Evolutionary conservation across 2,113 vertebrate genomes (phyloP), one percentile per base, ranked within the genome.

Genomic region (Phyllostomus hastatus): DNA sequence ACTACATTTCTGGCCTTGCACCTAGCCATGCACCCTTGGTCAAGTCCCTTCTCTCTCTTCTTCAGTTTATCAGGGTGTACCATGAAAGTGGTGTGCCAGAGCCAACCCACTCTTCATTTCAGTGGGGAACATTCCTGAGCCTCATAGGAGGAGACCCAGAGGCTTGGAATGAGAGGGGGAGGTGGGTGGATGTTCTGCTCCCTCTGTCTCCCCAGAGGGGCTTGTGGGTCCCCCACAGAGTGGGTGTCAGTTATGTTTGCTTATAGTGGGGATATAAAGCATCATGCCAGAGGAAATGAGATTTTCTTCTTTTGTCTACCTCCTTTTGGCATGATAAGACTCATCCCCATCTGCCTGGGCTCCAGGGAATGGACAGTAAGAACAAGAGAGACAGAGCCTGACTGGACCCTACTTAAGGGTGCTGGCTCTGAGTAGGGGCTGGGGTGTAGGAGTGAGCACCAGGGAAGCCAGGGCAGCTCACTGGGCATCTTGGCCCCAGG

Each of bases 241-340:
- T 46, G 2, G 26, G 38, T 81, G 50, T 95, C 75, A 52, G 16
- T 75, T 78, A 35, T 83, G 69, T 96, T 73, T 95, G 41, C 24
- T 94, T 96, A 64, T 16, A 50, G 31, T 89, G 17, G 46, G 85
- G 50, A 90, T 87, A 66, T 90, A 95, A 95, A 92, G 24, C n/a
- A 88, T 79, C 54, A 67, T 79, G 69, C 52, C 89, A 83, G 57
- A 57, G 10, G 70, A 94, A 76, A 41, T 94, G 88, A 94, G 48
- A 20, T 66, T 95, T 92, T 79, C 87, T 83, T 93, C 66, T 94
- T 89, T 83, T 57, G 70, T 87, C 66, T 90, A 31, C 31, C 22
- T 84, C 88, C 50, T 88, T 95, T 83, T 91, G 76, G 48, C 78
- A 66, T 61, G 57, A 92, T 66, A 90, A 94, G 50, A 80, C 43